phyloP scores from a whole-genome alignment of 2,113 vertebrate species.

The Cyanoderma ruficeps region DNA sequence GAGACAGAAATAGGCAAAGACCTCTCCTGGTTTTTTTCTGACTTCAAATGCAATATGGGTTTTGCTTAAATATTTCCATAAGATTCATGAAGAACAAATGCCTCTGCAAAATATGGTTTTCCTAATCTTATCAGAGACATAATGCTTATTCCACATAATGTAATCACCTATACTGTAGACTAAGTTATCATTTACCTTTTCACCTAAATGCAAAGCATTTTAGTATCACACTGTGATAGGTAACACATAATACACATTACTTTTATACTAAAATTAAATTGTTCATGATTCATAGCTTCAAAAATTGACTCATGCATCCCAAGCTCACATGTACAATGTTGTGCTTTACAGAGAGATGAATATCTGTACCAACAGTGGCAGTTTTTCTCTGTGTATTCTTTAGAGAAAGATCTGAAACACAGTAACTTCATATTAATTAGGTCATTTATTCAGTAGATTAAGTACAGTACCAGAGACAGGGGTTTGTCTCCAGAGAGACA shows the following conservation, averaged over 20 bases:
- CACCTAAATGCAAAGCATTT: not conserved
- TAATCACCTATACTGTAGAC: not conserved
- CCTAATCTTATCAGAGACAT: not conserved
- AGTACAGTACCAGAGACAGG: not conserved
- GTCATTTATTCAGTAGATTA: not conserved
- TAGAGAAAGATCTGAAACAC: not conserved
- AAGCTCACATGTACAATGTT: fast-evolving
- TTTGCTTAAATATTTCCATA: not conserved
- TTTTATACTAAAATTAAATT: not conserved
- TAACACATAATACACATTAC: not conserved
- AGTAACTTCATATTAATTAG: not conserved
- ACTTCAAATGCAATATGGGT: not conserved
- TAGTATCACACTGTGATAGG: not conserved
- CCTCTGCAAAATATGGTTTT: not conserved
- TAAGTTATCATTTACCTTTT: not conserved
- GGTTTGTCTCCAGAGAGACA: not conserved
- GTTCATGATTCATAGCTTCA: not conserved
- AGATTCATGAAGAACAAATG: not conserved
- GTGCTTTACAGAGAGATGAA: not conserved
- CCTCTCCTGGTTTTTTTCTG: not conserved
- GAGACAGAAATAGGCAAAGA: not conserved
- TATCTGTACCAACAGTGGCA: not conserved
- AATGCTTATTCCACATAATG: not conserved
- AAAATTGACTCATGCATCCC: not conserved
- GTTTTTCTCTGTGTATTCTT: not conserved